phyloP scores from a whole-genome alignment of 1,140 invertebrate genomes.

The Aphis gossypii region DNA sequence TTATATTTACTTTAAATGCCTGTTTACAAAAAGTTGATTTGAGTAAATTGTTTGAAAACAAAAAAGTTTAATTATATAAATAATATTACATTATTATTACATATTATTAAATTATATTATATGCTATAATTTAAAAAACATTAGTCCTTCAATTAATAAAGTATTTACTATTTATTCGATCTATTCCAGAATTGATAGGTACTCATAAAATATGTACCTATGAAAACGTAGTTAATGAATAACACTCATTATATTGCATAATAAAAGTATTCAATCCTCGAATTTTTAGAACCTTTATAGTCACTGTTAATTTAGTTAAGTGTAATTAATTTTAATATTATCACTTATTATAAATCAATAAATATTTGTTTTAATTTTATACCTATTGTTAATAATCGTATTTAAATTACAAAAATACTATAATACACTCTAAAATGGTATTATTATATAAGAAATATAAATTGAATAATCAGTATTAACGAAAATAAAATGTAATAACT shows the following conservation, averaged over 20 bases:
- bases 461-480: slow-evolving; percentile 13
- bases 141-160: too few species aligned
- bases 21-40: too few species aligned
- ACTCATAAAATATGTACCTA: too few species aligned
- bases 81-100: too few species aligned
- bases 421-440: background rate
- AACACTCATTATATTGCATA: background rate
- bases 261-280: background rate
- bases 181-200: too few species aligned
- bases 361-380: background rate
- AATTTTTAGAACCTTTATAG: background rate
- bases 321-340: background rate
- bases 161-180: too few species aligned
- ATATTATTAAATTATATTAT: too few species aligned
- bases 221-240: background rate
- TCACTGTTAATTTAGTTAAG: background rate
- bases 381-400: background rate
- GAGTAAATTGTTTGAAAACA: too few species aligned
- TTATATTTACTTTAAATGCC: too few species aligned
- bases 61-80: too few species aligned
- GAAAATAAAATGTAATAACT: background rate
- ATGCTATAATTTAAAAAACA: too few species aligned
- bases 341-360: background rate
- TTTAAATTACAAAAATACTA: background rate
- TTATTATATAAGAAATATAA: background rate